These are phyloP conservation scores for Aphelinus atriplicis DNA, from an alignment of 1,140 invertebrate genomes.

Conservation along the genomic window DNA sequence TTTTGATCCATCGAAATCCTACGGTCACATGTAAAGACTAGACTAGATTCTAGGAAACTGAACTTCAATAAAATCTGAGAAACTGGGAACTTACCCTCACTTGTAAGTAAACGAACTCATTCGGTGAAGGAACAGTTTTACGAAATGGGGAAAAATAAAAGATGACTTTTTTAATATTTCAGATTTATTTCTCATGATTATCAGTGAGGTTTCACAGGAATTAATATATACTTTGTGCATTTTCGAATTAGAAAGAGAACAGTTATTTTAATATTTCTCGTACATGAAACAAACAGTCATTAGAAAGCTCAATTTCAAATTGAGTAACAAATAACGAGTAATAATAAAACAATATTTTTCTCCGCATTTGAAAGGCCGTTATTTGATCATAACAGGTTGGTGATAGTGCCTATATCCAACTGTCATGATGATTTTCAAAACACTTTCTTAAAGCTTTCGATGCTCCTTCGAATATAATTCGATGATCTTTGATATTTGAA, in stretches of 20 bases:
- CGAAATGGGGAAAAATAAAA: too few species aligned
- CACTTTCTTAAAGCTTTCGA: constrained; percentile 18
- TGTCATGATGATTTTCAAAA: not conserved
- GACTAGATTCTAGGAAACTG: not conserved
- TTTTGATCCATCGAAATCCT: not conserved
- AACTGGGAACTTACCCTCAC: not conserved
- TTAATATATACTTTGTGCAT: constrained; percentile 17
- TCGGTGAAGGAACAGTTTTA: too few species aligned
- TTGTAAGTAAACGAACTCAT: not conserved
- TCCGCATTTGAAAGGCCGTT: constrained; percentile 33
- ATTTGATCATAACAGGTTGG: constrained; percentile 8
- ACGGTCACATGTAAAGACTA: not conserved
- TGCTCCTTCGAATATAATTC: constrained; percentile 29
- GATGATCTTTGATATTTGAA: not conserved
- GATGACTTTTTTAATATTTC: not conserved
- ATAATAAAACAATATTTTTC: constrained; percentile 26
- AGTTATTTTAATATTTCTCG: not conserved
- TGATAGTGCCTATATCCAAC: constrained; percentile 14
- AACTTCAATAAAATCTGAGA: not conserved
- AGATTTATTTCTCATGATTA: constrained; percentile 9
- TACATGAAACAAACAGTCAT: constrained; percentile 20
- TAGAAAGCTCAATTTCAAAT: constrained; percentile 34
- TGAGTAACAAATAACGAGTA: constrained; percentile 39
- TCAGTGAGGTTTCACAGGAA: not conserved
- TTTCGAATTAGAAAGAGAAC: constrained; percentile 4